A percentile compares a stretch with the other conserved stretches of the same genome.
These are phyloP conservation scores for Diacarnus erythraeanus DNA, from an alignment of 37 sponge, comb jelly and placozoan genomes.

Conservation along the genomic window DNA sequence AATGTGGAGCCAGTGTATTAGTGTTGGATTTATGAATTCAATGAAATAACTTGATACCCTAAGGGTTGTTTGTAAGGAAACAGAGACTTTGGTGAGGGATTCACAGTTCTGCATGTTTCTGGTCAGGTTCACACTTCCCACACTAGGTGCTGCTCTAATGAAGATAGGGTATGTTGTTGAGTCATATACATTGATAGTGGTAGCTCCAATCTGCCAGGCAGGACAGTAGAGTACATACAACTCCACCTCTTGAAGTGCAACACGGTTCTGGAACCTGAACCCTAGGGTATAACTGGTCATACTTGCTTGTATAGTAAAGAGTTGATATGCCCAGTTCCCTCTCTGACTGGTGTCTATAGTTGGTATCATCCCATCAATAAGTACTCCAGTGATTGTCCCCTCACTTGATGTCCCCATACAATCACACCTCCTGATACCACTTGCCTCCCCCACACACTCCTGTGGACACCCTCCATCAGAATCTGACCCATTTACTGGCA, in stretches of 20 bases:
- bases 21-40: background rate
- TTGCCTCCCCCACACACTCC: background rate
- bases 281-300: background rate
- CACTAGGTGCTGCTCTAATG: background rate
- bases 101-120: background rate
- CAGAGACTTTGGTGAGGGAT: background rate
- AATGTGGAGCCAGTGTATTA: background rate
- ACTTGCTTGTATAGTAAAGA: constrained; percentile 4
- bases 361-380: constrained; percentile 17
- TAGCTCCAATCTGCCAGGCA: constrained; percentile 4
- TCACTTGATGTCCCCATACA: background rate
- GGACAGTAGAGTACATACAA: constrained; percentile 19
- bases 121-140: background rate
- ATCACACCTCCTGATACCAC: background rate
- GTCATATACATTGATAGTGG: background rate
- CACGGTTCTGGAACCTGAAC: background rate
- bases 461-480: constrained; percentile 1
- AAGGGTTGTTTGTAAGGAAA: background rate
- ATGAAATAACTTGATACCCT: background rate
- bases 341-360: constrained; percentile 1
- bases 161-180: background rate
- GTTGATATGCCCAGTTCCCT: constrained; percentile 13
- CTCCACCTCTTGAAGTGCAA: background rate
- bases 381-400: background rate
- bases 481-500: constrained; percentile 32